phyloP scores from a whole-genome alignment of 2,888 invertebrate species.

The Odontocolon sp. region DNA sequence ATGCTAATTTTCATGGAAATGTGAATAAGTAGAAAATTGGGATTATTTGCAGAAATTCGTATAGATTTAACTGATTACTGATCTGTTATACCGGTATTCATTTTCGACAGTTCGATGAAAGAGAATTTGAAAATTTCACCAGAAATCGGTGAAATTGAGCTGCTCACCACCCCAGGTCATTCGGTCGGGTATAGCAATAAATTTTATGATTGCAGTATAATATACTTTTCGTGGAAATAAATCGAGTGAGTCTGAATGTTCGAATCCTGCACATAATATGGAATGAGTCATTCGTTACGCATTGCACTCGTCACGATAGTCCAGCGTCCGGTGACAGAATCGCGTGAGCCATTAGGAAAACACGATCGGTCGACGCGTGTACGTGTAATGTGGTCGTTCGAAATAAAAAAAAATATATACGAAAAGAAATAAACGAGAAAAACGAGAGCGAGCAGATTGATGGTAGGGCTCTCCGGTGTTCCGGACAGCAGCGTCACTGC shows the following conservation, averaged over 20 bases:
- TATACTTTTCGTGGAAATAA: slow-evolving; percentile 43
- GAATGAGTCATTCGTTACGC: slow-evolving; percentile 57
- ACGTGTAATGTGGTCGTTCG: slow-evolving; percentile 43
- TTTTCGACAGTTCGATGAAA: not conserved
- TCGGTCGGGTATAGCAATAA: slow-evolving; percentile 50
- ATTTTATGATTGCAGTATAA: slow-evolving; percentile 48
- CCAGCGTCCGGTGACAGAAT: slow-evolving; percentile 20
- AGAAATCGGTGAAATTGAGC: slow-evolving; percentile 7
- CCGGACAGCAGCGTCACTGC: slow-evolving; percentile 47
- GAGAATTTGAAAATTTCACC: not conserved
- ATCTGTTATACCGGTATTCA: not conserved
- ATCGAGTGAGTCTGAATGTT: slow-evolving; percentile 43
- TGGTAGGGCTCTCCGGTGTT: slow-evolving; percentile 44
- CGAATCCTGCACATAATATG: slow-evolving; percentile 35
- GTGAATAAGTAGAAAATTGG: too few species aligned
- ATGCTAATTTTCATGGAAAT: not conserved
- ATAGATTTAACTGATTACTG: too few species aligned
- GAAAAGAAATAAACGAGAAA: slow-evolving; percentile 27
- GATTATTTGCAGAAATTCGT: too few species aligned
- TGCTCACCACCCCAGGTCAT: slow-evolving; percentile 13
- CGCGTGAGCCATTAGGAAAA: slow-evolving; percentile 68
- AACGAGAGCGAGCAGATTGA: slow-evolving; percentile 43
- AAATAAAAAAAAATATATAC: slow-evolving; percentile 21
- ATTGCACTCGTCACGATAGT: slow-evolving; percentile 28
- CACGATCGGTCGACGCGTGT: slow-evolving; percentile 53